Evolutionary conservation across 2,797 vertebrate species (phyloP).

Genomic region (Aselliscus stoliczkanus): DNA sequence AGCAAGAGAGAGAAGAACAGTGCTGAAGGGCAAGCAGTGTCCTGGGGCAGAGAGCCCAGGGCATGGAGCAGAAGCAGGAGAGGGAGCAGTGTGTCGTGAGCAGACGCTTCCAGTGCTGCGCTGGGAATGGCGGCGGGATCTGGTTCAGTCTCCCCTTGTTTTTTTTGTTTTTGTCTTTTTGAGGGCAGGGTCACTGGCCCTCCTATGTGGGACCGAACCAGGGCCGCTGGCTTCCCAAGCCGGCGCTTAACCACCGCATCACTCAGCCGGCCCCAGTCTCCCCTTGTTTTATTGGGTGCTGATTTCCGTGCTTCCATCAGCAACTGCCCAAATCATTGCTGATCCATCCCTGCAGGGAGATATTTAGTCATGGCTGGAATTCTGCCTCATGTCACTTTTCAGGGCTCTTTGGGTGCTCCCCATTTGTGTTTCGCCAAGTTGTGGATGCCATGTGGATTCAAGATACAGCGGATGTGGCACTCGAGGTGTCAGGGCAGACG

Average conservation of each 20-base stretch:
- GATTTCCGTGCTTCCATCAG: conserved; percentile 94
- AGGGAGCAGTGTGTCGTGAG: too few species aligned
- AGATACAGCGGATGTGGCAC: conserved; percentile 97
- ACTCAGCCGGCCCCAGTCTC: too few species aligned
- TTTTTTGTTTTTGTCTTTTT: conserved; percentile 97
- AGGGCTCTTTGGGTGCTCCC: conserved; percentile 98
- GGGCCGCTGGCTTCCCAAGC: too few species aligned
- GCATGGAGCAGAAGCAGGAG: too few species aligned
- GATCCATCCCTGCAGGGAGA: conserved; percentile 96
- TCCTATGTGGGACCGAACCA: too few species aligned
- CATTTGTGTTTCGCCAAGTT: conserved; percentile 97
- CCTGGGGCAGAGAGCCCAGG: too few species aligned
- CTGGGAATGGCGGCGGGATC: too few species aligned
- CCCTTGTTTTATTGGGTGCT: conserved; percentile 97
- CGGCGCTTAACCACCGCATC: too few species aligned
- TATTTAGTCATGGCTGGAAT: conserved; percentile 98
- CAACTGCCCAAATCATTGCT: conserved; percentile 95
- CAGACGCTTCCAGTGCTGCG: too few species aligned
- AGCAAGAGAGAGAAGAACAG: too few species aligned
- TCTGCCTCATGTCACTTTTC: conserved; percentile 96
- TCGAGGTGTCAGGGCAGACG: conserved; percentile 95
- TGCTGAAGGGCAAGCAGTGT: too few species aligned
- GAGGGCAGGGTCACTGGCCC: too few species aligned
- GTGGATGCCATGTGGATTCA: conserved; percentile 99
- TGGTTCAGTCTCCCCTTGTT: conserved; percentile 96